phyloP scores from a whole-genome alignment of 2,797 vertebrate genomes.

The Hirundo rustica region DNA sequence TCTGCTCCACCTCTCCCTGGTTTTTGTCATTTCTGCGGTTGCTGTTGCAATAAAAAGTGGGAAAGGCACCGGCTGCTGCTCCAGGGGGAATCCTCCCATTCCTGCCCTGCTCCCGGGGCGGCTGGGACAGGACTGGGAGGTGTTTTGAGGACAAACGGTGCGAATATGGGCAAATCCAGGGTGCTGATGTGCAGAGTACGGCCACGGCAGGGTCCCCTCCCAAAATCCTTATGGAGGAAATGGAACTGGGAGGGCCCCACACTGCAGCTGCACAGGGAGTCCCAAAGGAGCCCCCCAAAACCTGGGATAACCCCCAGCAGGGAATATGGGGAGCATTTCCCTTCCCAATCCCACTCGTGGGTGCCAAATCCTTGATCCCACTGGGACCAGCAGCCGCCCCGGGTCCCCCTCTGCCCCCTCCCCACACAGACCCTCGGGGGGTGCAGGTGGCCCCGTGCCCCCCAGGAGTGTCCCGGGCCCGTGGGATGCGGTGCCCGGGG shows the following conservation, averaged over 20 bases:
- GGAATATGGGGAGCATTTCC: not conserved
- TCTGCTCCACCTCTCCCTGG: not conserved
- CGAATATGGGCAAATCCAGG: not conserved
- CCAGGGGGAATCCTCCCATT: too few relatives aligned
- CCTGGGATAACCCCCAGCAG: not conserved
- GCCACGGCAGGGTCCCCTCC: not conserved
- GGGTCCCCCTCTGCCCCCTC: not conserved
- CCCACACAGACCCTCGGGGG: not conserved
- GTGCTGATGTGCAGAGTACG: accelerated
- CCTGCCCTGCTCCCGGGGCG: not conserved
- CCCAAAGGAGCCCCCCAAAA: not conserved
- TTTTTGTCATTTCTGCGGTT: not conserved
- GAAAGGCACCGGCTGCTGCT: not conserved
- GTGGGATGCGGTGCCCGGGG: not conserved
- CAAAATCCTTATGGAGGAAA: not conserved
- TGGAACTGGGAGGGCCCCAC: not conserved
- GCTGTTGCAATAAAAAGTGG: conserved; percentile 47
- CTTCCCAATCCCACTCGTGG: not conserved
- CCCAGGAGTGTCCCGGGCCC: not conserved
- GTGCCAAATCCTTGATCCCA: not conserved
- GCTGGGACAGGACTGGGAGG: not conserved
- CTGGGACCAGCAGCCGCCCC: not conserved
- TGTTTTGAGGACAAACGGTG: not conserved
- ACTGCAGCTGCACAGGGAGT: accelerated
- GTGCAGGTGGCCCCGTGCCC: not conserved